phyloP scores from a whole-genome alignment of 2,888 invertebrate species.

The Lissocephala sabroskyi region DNA sequence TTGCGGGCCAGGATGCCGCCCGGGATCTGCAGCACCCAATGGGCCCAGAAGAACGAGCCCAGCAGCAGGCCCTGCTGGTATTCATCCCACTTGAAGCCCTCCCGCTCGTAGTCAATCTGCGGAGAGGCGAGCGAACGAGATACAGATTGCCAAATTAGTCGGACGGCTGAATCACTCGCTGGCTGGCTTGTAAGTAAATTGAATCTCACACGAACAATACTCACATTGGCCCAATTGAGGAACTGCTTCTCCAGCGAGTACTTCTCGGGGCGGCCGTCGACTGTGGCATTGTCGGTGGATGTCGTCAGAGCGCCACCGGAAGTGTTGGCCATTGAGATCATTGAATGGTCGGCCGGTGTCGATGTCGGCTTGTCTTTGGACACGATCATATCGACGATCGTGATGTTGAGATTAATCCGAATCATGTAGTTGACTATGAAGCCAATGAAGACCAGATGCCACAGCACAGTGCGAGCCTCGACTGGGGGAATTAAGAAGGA shows the following conservation, averaged over 20 bases:
- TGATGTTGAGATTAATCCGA: conserved; percentile 79
- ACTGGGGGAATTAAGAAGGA: conserved; percentile 35
- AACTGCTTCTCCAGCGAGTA: conserved; percentile 53
- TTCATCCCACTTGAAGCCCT: conserved; percentile 77
- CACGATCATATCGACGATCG: conserved; percentile 78
- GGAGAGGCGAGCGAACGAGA: not conserved
- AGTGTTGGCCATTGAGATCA: not conserved
- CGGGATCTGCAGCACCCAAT: conserved; percentile 81
- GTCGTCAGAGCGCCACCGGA: conserved; percentile 1
- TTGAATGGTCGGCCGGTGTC: not conserved
- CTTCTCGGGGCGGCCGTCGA: conserved; percentile 3
- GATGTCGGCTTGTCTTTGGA: conserved; percentile 12
- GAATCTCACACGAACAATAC: conserved; percentile 13
- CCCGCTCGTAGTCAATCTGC: conserved; percentile 55
- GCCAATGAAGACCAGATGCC: conserved; percentile 78
- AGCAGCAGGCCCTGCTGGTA: conserved; percentile 78
- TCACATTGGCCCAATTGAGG: conserved; percentile 55
- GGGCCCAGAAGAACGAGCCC: conserved; percentile 82
- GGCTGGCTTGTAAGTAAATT: no score
- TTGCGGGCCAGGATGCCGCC: conserved; percentile 80
- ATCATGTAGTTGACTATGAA: conserved; percentile 82
- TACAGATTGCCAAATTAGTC: no score
- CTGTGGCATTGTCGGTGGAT: not conserved
- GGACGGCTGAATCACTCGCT: no score
- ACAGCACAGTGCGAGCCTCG: conserved; percentile 74